These are phyloP conservation scores for Sesamia inferens DNA, from an alignment of 2,888 invertebrate species.

Conservation along the genomic window DNA sequence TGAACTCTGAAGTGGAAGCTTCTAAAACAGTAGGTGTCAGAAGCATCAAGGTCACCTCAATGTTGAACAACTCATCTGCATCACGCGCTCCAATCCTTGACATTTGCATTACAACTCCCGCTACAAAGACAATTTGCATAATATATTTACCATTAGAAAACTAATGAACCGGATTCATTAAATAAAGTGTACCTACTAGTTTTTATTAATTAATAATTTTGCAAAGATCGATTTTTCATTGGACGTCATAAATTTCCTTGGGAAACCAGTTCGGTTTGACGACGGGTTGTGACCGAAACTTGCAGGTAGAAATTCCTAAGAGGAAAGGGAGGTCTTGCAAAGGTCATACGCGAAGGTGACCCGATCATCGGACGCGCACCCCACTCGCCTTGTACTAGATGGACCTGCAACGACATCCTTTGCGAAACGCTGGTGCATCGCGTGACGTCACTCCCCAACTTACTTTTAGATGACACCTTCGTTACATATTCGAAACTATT, in stretches of 20 bases:
- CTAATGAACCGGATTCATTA: constrained; percentile 17
- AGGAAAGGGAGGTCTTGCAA: constrained; percentile 81
- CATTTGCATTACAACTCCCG: constrained; percentile 37
- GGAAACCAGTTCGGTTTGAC: constrained; percentile 71
- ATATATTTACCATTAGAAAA: constrained; percentile 17
- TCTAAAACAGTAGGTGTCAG: not conserved
- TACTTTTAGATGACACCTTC: constrained; percentile 24
- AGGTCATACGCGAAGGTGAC: constrained; percentile 84
- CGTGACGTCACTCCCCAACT: constrained; percentile 34
- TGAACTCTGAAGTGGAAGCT: not conserved
- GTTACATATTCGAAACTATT: not conserved
- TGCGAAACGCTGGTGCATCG: constrained; percentile 67
- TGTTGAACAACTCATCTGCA: constrained; percentile 24
- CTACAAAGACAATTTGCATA: constrained; percentile 32
- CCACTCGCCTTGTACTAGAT: constrained; percentile 85
- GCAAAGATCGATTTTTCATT: constrained; percentile 21
- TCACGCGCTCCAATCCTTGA: constrained; percentile 30
- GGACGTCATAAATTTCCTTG: constrained; percentile 63
- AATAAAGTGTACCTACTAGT: constrained; percentile 2
- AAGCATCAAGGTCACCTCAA: constrained; percentile 11
- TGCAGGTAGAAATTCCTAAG: constrained; percentile 79
- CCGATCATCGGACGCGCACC: constrained; percentile 76
- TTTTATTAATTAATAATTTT: constrained; percentile 25
- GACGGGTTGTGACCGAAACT: constrained; percentile 58
- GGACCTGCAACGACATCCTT: constrained; percentile 71